Conservation (phyloP, 1,140 invertebrate genomes). For the Tetragnatha versicolor region DNA sequence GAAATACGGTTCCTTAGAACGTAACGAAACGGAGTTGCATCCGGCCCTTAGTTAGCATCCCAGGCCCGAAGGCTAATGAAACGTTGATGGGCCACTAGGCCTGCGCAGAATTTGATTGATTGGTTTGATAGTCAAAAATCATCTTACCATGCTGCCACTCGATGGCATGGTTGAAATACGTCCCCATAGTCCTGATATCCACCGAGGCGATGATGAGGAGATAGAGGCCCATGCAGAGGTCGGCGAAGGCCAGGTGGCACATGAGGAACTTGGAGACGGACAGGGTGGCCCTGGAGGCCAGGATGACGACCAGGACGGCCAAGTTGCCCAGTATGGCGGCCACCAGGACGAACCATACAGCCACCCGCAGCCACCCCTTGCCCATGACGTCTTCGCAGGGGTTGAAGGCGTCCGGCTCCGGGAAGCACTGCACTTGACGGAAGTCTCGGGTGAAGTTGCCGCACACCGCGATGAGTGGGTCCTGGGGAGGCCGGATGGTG, state of each 20-base stretch:
- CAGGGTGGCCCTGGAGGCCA: constrained; percentile 70
- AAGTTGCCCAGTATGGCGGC: constrained; percentile 76
- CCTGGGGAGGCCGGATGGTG: constrained; percentile 12
- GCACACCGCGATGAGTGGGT: constrained; percentile 62
- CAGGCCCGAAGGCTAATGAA: too few relatives aligned
- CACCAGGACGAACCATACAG: constrained; percentile 81
- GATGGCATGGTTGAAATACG: constrained; percentile 88
- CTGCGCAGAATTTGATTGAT: too few relatives aligned
- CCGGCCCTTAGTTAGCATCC: too few relatives aligned
- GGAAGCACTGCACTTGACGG: constrained; percentile 74
- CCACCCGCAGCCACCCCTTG: constrained; percentile 75
- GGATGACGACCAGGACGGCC: constrained; percentile 77
- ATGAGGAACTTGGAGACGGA: constrained; percentile 82
- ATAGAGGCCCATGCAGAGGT: constrained; percentile 84
- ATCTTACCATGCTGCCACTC: constrained; percentile 76
- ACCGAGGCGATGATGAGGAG: constrained; percentile 82
- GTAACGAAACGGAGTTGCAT: too few relatives aligned
- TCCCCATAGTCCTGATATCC: constrained; percentile 80
- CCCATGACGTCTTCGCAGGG: constrained; percentile 92
- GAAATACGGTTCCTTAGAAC: too few relatives aligned
- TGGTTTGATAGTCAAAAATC: too few relatives aligned
- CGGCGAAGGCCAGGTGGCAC: constrained; percentile 87
- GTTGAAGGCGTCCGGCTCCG: constrained; percentile 83
- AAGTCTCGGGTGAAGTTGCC: constrained; percentile 69
- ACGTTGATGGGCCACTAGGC: too few relatives aligned